phyloP scores from a whole-genome alignment of 53 echinoderm and acorn worm genomes.

The Holothuria scabra region DNA sequence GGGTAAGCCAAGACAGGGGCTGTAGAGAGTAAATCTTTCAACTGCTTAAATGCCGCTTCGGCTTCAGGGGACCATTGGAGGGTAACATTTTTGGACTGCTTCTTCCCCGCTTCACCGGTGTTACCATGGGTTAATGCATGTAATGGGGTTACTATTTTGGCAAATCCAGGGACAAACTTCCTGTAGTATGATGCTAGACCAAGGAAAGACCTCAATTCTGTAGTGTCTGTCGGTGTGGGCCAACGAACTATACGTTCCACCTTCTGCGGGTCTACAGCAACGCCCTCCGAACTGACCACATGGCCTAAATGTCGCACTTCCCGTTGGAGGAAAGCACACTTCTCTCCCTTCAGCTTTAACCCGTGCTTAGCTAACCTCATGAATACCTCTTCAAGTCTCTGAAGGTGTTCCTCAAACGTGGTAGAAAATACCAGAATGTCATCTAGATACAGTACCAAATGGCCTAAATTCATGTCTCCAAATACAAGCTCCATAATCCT shows the following conservation, averaged over 20 bases:
- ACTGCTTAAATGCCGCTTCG: too few relatives aligned
- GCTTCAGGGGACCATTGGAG: too few relatives aligned
- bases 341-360: constrained; percentile 68
- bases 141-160: constrained; percentile 47
- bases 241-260: constrained; percentile 43
- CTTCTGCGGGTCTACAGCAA: constrained; percentile 47
- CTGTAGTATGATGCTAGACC: constrained; percentile 60
- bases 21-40: too few relatives aligned
- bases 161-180: constrained; percentile 53
- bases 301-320: constrained; percentile 58
- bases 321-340: constrained; percentile 49
- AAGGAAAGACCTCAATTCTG: constrained; percentile 52
- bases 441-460: constrained; percentile 55
- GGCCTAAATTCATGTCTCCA: constrained; percentile 57
- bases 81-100: too few relatives aligned
- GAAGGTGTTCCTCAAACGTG: constrained; percentile 63
- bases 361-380: constrained; percentile 48
- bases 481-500: constrained; percentile 63
- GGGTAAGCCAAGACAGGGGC: too few relatives aligned
- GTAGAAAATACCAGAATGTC: constrained; percentile 66
- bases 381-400: constrained; percentile 56
- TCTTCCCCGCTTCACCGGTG: constrained; percentile 7
- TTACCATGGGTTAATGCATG: constrained; percentile 26
- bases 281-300: constrained; percentile 42
- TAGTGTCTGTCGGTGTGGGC: constrained; percentile 42